These are phyloP conservation scores for Mnemiopsis leidyi DNA, from an alignment of 37 sponge, comb jelly and placozoan genomes.

Conservation along the genomic window DNA sequence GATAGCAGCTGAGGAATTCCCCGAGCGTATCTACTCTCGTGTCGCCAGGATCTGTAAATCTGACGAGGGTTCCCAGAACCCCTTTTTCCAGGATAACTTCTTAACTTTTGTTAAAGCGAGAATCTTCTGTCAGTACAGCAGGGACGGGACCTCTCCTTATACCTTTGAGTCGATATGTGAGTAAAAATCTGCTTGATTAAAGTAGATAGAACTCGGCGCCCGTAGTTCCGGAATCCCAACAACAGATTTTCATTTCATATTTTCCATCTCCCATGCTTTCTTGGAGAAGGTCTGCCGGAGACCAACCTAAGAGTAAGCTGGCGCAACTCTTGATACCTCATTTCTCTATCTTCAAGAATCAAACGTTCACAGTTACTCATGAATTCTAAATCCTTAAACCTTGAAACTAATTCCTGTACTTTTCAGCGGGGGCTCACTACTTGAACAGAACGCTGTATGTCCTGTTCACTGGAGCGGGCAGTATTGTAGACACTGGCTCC, in stretches of 20 bases:
- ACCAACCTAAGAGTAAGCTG: no score
- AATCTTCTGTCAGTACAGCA: background rate
- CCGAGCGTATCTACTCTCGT: background rate
- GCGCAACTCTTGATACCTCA: no score
- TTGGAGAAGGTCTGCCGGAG: no score
- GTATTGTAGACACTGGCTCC: constrained; percentile 6
- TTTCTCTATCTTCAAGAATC: background rate
- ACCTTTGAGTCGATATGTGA: background rate
- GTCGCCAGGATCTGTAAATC: constrained; percentile 38
- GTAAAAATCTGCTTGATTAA: no score
- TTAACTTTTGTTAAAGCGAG: constrained; percentile 20
- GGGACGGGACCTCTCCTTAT: background rate
- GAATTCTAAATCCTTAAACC: no score
- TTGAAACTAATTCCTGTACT: no score
- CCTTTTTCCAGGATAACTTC: background rate
- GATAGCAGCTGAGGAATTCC: background rate
- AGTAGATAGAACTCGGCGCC: no score
- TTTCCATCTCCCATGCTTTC: background rate
- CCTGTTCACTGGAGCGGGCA: background rate
- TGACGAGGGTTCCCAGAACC: constrained; percentile 40
- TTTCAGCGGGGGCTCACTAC: background rate
- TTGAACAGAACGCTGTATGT: constrained; percentile 4
- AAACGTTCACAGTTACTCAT: no score
- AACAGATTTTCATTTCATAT: no score
- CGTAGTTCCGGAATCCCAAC: no score